Evolutionary conservation across 1,140 invertebrate species (phyloP).

Genomic region (Bombus waltoni): DNA sequence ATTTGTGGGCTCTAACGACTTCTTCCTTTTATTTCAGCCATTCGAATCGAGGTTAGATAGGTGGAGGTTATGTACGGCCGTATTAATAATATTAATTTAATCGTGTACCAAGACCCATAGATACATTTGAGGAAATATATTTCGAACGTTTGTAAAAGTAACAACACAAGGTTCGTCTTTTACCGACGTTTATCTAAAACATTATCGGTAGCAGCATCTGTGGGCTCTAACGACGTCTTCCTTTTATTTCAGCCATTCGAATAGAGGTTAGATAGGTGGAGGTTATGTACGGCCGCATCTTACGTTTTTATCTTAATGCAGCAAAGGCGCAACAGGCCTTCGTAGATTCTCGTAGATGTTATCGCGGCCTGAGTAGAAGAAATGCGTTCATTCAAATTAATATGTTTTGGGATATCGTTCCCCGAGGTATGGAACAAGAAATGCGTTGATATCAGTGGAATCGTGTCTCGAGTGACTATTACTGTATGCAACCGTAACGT

Average conservation of each 20-base stretch:
- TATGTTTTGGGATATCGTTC: slow-evolving; percentile 5
- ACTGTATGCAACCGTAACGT: not conserved
- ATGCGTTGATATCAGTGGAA: not conserved
- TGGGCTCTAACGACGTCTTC: not conserved
- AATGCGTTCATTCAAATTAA: slow-evolving; percentile 33
- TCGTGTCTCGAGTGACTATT: not conserved
- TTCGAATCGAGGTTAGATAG: not conserved
- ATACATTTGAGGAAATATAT: no score
- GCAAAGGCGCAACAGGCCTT: slow-evolving; percentile 22
- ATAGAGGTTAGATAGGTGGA: not conserved
- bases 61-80: not conserved
- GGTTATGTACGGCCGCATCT: not conserved
- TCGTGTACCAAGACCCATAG: no score
- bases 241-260: not conserved
- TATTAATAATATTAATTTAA: no score
- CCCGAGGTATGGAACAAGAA: not conserved
- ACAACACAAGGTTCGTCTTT: no score
- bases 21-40: not conserved
- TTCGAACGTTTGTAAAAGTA: no score
- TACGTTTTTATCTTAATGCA: slow-evolving; percentile 29
- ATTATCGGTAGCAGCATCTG: not conserved
- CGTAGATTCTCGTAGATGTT: slow-evolving; percentile 3
- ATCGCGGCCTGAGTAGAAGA: not conserved
- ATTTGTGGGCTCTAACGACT: not conserved
- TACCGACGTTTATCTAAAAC: no score